phyloP scores from a whole-genome alignment of 2,888 invertebrate species.

The Lithophane semibrunnea region DNA sequence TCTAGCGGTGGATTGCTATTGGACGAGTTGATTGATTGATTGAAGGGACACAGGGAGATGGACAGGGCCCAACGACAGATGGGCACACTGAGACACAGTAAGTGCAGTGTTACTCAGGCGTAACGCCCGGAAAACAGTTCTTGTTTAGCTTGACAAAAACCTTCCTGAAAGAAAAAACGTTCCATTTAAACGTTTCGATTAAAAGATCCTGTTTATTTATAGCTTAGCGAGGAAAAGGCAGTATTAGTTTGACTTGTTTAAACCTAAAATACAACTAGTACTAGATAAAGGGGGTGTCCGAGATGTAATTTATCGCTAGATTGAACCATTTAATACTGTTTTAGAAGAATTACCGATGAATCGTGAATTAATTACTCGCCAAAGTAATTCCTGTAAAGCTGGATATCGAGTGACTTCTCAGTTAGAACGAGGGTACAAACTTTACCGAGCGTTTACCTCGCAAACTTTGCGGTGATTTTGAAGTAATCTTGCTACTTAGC shows the following conservation, averaged over 20 bases:
- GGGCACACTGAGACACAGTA: neutral
- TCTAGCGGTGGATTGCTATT: constrained; percentile 13
- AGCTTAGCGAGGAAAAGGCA: neutral
- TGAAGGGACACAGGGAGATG: neutral
- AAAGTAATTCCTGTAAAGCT: neutral
- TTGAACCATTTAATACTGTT: constrained; percentile 2
- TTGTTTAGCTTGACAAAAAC: neutral
- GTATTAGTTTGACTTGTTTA: neutral
- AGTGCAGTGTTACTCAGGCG: constrained; percentile 15
- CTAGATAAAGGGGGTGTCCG: neutral
- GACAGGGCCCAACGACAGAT: neutral
- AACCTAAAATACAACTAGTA: constrained; percentile 8
- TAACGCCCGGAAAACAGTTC: constrained; percentile 10
- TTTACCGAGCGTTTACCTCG: neutral
- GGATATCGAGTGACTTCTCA: constrained; percentile 22
- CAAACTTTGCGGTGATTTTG: constrained; percentile 16
- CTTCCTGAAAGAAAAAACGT: neutral
- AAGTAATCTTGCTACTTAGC: constrained; percentile 14
- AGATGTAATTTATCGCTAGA: constrained; percentile 13
- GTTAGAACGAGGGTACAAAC: constrained; percentile 22
- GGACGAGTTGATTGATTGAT: constrained; percentile 18
- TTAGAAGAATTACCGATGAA: constrained; percentile 14
- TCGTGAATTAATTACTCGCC: constrained; percentile 6
- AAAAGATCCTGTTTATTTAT: constrained; percentile 25
- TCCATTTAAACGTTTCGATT: constrained; percentile 1